Conservation (phyloP, 2,888 invertebrate genomes). For the Lasioglossum calceatum region DNA sequence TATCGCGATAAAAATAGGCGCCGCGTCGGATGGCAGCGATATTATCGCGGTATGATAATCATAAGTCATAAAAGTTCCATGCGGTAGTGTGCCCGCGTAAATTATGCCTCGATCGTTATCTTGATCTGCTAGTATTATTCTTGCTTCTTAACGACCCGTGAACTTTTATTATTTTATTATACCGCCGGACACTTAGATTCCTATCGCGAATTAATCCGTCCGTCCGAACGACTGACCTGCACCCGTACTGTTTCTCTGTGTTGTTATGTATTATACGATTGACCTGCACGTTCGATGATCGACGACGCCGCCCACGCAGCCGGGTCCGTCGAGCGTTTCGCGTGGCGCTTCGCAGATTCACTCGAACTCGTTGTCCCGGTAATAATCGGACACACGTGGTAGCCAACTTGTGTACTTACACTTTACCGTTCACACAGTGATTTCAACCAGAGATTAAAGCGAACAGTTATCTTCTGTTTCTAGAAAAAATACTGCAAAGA, state of each 20-base stretch:
- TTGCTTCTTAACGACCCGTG: constrained; percentile 52
- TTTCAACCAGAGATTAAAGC: not conserved
- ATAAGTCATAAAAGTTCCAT: constrained; percentile 21
- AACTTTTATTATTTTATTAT: constrained; percentile 64
- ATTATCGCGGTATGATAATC: constrained; percentile 40
- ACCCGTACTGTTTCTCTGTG: not conserved
- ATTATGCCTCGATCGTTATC: constrained; percentile 46
- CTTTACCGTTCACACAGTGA: not conserved
- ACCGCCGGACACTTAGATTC: constrained; percentile 37
- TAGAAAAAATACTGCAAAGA: too few species aligned
- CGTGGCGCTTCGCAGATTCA: constrained; percentile 60
- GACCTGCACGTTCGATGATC: constrained; percentile 14
- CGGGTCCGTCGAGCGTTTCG: constrained; percentile 24
- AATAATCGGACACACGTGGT: constrained; percentile 58
- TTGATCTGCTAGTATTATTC: constrained; percentile 48
- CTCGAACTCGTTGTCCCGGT: constrained; percentile 51
- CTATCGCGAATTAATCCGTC: constrained; percentile 60
- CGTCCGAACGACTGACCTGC: constrained; percentile 33
- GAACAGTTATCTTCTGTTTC: not conserved
- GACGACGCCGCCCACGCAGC: not conserved
- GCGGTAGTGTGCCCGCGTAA: constrained; percentile 35
- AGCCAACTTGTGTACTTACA: not conserved
- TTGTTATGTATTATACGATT: not conserved
- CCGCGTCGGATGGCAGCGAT: constrained; percentile 27
- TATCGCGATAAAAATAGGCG: constrained; percentile 28